Evolutionary conservation across 2,888 invertebrate species (phyloP).

Genomic region (Dryocosmus kuriphilus): DNA sequence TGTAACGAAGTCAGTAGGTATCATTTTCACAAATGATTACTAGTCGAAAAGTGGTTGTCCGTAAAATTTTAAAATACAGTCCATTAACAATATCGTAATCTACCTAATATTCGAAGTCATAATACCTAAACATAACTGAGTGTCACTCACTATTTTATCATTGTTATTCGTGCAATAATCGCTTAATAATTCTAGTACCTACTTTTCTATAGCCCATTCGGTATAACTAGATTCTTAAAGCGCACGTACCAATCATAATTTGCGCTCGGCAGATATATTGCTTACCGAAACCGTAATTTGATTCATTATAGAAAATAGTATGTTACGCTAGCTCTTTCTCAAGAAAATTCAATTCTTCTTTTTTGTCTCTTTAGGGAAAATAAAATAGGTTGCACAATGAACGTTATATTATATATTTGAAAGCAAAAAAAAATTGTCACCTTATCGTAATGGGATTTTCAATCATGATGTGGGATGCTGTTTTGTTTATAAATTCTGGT

Average conservation of each 20-base stretch:
- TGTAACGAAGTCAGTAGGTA: neutral
- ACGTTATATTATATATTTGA: too few relatives aligned
- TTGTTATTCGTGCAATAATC: neutral
- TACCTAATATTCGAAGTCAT: neutral
- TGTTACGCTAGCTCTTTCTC: neutral
- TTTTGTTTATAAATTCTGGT: neutral
- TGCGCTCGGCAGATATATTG: neutral
- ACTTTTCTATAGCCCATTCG: neutral
- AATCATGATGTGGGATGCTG: neutral
- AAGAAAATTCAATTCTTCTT: neutral
- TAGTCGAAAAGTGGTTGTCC: conserved; percentile 1
- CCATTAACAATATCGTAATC: neutral
- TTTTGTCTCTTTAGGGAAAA: neutral
- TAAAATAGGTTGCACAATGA: too few relatives aligned
- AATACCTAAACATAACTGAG: neutral
- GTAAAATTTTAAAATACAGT: neutral
- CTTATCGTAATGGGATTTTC: neutral
- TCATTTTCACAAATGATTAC: neutral
- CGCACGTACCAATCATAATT: neutral
- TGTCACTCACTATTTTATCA: conserved; percentile 1
- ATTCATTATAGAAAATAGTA: neutral
- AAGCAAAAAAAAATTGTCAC: neutral
- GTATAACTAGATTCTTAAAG: conserved; percentile 10
- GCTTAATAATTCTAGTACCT: conserved; percentile 12
- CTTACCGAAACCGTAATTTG: neutral